phyloP scores from a whole-genome alignment of 1,140 invertebrate species.

The Bombus confusus region DNA sequence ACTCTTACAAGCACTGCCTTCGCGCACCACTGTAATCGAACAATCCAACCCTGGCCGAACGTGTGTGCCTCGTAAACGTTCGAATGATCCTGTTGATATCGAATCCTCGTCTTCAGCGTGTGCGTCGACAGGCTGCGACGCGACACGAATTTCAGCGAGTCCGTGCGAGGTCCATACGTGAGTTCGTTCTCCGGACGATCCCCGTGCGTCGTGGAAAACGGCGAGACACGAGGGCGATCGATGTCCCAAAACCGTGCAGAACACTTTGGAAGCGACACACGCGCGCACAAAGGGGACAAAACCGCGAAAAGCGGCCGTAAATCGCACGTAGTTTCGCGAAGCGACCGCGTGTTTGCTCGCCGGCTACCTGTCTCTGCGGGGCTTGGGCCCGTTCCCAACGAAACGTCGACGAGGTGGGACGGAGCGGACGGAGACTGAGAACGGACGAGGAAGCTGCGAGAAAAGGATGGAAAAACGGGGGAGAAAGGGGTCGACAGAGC shows the following conservation, averaged over 20 bases:
- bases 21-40: constrained; percentile 3
- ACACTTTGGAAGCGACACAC: constrained; percentile 28
- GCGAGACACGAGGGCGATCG: not conserved
- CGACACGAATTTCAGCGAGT: not conserved
- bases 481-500: constrained; percentile 11
- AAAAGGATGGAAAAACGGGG: constrained; percentile 17
- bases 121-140: not conserved
- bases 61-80: not conserved
- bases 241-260: not conserved
- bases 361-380: constrained; percentile 40
- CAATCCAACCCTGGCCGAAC: not conserved
- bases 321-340: constrained; percentile 20
- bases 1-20: not conserved
- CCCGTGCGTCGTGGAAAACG: too few relatives aligned
- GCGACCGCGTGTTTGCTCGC: constrained; percentile 4
- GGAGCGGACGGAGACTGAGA: not conserved
- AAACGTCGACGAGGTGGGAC: not conserved
- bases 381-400: not conserved
- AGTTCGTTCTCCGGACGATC: not conserved
- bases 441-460: not conserved
- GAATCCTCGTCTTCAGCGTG: not conserved
- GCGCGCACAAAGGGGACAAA: not conserved
- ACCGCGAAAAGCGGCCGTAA: not conserved
- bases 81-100: not conserved
- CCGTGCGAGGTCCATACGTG: not conserved